Evolutionary conservation across 2,113 vertebrate species (phyloP).

Genomic region (Dasyurus viverrinus): DNA sequence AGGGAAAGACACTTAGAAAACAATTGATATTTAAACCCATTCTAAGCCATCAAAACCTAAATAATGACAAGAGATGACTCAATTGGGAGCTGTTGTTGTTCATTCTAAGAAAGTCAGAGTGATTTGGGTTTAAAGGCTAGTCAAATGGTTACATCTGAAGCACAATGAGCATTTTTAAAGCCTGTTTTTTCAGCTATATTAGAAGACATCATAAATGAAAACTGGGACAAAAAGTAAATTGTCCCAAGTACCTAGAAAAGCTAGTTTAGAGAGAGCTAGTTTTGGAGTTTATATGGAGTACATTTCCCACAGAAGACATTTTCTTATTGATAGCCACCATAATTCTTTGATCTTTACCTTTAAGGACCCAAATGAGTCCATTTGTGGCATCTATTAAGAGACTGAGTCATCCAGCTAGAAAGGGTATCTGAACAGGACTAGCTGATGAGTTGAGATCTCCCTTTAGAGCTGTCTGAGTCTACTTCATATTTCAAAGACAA

Average conservation of each 20-base stretch:
- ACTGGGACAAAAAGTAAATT: too few relatives aligned
- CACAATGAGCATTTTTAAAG: too few relatives aligned
- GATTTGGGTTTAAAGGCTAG: too few relatives aligned
- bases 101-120: too few relatives aligned
- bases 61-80: too few relatives aligned
- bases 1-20: too few relatives aligned
- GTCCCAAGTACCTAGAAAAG: not conserved
- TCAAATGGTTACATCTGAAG: too few relatives aligned
- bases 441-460: not conserved
- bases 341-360: not conserved
- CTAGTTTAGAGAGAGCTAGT: not conserved
- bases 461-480: not conserved
- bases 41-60: too few relatives aligned
- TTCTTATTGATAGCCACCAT: not conserved
- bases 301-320: not conserved
- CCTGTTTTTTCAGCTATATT: too few relatives aligned
- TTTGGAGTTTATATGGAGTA: not conserved
- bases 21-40: too few relatives aligned
- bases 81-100: too few relatives aligned
- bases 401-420: not conserved
- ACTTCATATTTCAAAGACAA: not conserved
- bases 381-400: not conserved
- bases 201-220: too few relatives aligned
- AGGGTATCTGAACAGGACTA: not conserved
- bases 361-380: not conserved